Evolutionary conservation across 2,888 invertebrate species (phyloP).

Genomic region (Hydrotaea cyrtoneurina): DNA sequence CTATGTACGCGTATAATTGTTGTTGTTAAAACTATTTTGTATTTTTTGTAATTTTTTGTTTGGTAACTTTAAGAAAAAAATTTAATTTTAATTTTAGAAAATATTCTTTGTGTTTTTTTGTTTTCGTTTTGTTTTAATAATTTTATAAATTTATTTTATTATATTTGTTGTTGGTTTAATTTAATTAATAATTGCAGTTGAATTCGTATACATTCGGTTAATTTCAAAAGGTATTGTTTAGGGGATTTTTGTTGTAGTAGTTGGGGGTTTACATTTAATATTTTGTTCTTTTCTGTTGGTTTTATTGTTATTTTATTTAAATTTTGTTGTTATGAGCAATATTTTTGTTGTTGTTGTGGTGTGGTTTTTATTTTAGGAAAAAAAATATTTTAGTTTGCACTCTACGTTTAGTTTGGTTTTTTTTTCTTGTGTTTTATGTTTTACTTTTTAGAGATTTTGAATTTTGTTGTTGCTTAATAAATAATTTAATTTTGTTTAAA

Average conservation of each 20-base stretch:
- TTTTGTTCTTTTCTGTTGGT: no score
- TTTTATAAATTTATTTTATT: conserved; percentile 62
- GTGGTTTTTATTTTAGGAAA: conserved; percentile 60
- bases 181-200: conserved; percentile 78
- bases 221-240: conserved; percentile 68
- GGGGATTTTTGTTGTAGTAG: conserved; percentile 52
- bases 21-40: conserved; percentile 71
- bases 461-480: conserved; percentile 24
- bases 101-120: conserved; percentile 67
- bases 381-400: conserved; percentile 67
- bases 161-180: conserved; percentile 69
- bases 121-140: no score
- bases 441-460: conserved; percentile 38
- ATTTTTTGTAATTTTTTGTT: conserved; percentile 73
- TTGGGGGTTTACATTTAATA: conserved; percentile 50
- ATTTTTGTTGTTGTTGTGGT: conserved; percentile 67
- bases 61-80: conserved; percentile 69
- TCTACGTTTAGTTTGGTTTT: conserved; percentile 49
- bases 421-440: conserved; percentile 13
- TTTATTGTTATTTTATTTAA: conserved; percentile 66
- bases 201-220: conserved; percentile 78
- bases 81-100: conserved; percentile 69
- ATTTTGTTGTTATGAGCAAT: conserved; percentile 74
- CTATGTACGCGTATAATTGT: conserved; percentile 76
- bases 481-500: conserved; percentile 34